Evolutionary conservation across 2,113 vertebrate genomes (phyloP), one percentile per base, ranked within the genome.

Genomic region (Platysteira castanea): DNA sequence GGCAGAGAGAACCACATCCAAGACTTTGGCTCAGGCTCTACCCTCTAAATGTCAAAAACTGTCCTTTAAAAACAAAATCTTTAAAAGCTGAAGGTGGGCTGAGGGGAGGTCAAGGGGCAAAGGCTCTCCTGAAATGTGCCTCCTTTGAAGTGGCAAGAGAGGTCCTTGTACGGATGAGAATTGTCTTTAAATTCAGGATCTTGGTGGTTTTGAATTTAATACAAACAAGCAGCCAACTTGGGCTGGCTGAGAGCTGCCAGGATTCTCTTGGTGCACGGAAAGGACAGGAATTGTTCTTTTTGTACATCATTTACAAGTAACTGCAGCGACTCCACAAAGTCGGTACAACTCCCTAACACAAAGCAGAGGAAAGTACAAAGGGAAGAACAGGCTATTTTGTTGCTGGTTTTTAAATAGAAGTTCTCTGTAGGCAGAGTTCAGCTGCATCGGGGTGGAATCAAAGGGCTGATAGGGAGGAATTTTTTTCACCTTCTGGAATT

Each of bases 241-340:
- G 33, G 67, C 67, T 90, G 63, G 77, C 91, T 50, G 93, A 87
- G 84, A 92, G 78, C 83, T 92, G 71, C 50, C 49, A 15, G 37
- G 44, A 47, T 87, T 94, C 89, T 92, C 89, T 17, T 26, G 74
- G 82, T 84, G 59, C 83, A 15, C 4, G 49, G 67, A 44, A 92
- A 93, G 91, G 80, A 88, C 90, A 73, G 70, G 69, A 68, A 69
- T 79, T 93, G 91, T 91, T 92, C 74, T 83, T 91, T 96, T 94
- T 74, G 65, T 95, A 79, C 95, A 77, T 96, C 91, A 92, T 97
- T 96, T 96, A 96, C 84, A 89, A 93, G 92, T 86, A 94, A 84
- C 83, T 85, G 91, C 95, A 93, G 61, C 92, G 91, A 89, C 91
- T 95, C 85, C 74, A 69, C 87, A 84, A 96, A 96, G 91, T 95